Evolutionary conservation across 2,113 vertebrate species (phyloP).

Genomic region (Glaucomys volans): DNA sequence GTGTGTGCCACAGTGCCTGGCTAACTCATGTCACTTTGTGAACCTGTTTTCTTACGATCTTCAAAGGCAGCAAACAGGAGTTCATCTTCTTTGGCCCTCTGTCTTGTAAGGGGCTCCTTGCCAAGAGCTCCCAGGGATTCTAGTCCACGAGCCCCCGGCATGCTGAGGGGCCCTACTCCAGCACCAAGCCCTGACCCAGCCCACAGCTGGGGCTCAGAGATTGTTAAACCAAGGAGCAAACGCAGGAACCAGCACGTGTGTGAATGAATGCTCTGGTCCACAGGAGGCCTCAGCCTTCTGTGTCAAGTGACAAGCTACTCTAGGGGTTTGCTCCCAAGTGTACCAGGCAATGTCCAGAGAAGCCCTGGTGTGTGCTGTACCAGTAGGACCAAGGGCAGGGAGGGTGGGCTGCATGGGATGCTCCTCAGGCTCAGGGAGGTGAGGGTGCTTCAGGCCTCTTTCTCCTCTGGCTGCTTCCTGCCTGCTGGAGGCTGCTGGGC

Average conservation of each 20-base stretch:
- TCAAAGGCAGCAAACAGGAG: no score
- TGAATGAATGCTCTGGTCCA: rapidly evolving
- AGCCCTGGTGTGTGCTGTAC: neutral
- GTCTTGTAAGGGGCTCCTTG: neutral
- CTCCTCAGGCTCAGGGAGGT: neutral
- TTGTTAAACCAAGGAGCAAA: no score
- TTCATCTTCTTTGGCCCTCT: rapidly evolving
- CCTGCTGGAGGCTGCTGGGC: neutral
- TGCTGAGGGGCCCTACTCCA: no score
- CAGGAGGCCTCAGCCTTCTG: neutral
- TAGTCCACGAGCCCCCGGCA: neutral
- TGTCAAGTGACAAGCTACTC: neutral
- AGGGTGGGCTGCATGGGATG: no score
- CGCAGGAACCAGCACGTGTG: no score
- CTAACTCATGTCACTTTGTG: no score
- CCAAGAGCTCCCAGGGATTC: neutral
- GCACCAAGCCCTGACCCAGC: rapidly evolving
- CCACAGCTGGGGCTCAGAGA: no score
- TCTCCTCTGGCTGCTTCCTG: neutral
- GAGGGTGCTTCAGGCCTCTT: neutral
- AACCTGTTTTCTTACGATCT: neutral
- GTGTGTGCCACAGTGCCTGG: no score
- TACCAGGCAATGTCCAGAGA: no score
- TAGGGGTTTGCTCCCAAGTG: neutral
- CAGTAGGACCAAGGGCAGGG: no score